Evolutionary conservation across 1,140 invertebrate genomes (phyloP), one percentile per base, ranked within the genome.

Genomic region (Belonocnema kinseyi): DNA sequence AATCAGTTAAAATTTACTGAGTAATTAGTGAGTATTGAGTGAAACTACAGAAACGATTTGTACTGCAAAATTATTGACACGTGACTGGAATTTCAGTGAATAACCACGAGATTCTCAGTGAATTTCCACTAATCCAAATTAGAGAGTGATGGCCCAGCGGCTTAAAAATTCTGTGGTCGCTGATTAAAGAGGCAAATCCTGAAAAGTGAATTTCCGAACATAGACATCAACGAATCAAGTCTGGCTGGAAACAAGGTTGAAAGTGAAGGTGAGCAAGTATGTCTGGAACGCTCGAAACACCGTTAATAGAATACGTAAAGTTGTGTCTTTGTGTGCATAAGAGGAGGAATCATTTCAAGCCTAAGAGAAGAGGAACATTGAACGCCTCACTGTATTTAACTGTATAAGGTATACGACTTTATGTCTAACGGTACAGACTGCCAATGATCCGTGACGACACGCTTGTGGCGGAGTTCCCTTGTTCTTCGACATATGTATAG

Each of bases 331-430:
- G 16, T 50, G 17, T 26, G 70, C 51, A 77, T 21, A 46, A 58
- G 53, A 58, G 53, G 56, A 17, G 74, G 56, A 75, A 73, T 77
- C 6, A 61, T 72, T 71, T 73, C 51, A 17, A 70, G 17, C 50
- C 16, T 21, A 73, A 51, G 40, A 61, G 40, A 61, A 16, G 58
- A 33, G 33, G 58, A 61, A 61, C 58, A 33, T 61, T 61, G 7
- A 40, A 40, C 61, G 61, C 21, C 46, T 66, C 61, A 66, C 40
- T 66, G 26, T 66, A 40, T 26, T 33, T 46, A 46, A 10, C 1
- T 46, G 40, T 7, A 46, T 46, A 46, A 46, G 40, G 40, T 11
- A 46, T 46, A 46, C 40, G 10, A 46, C 26, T 33, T 10, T 46
- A 33, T 33, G n/a, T 66, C 26, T 66, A 66, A 66, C 61, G 61